A percentile compares a stretch with the other conserved stretches of the same genome.
Conservation (phyloP, 1,140 invertebrate species). For the Nephotettix cincticeps region DNA sequence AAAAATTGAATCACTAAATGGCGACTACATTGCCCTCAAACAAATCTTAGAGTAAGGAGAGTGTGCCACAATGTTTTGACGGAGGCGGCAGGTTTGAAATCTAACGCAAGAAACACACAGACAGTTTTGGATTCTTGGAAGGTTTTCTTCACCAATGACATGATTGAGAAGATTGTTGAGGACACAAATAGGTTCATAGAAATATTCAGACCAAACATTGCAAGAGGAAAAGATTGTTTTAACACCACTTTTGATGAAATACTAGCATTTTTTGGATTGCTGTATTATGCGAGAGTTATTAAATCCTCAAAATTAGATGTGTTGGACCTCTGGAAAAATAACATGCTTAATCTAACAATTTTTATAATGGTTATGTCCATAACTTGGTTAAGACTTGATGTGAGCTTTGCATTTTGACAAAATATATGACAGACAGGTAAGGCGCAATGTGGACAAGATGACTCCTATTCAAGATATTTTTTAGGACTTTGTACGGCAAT, state of each 20-base stretch:
- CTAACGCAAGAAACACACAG: not conserved
- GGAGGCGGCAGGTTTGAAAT: not conserved
- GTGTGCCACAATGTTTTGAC: not conserved
- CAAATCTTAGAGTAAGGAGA: not conserved
- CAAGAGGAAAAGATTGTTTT: not conserved
- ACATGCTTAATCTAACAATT: slow-evolving; percentile 12
- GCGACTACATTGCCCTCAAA: not conserved
- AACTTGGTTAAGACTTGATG: not conserved
- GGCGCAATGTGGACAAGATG: not conserved
- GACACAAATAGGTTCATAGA: not conserved
- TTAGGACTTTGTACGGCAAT: not conserved
- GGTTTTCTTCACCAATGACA: not conserved
- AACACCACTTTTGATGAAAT: not conserved
- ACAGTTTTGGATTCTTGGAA: not conserved
- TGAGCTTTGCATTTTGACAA: not conserved
- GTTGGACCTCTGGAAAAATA: not conserved
- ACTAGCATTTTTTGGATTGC: not conserved
- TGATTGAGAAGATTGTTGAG: not conserved
- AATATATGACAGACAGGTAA: not conserved
- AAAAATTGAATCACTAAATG: not conserved
- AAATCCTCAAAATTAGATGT: not conserved
- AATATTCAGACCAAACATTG: not conserved
- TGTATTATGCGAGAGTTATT: not conserved
- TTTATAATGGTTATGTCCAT: slow-evolving; percentile 5
- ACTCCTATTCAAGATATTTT: not conserved